Percentiles rank a stretch among this genome's conserved stretches.
These are phyloP conservation scores for Trichechus manatus DNA, from an alignment of 2,113 vertebrate species.

Conservation along the genomic window DNA sequence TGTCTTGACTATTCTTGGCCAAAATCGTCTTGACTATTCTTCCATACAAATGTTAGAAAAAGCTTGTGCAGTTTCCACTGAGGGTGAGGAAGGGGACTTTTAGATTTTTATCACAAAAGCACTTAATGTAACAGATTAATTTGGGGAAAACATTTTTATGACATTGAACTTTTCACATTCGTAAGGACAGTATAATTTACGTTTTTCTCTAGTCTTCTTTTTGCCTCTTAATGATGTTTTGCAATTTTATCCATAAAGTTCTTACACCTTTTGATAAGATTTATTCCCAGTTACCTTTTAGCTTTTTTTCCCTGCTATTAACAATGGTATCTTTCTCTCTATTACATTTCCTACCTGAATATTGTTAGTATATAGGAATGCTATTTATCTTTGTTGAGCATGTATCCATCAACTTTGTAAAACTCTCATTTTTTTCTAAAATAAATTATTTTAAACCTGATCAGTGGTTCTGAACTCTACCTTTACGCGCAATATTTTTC, in stretches of 20 bases:
- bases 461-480: background rate
- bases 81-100: background rate
- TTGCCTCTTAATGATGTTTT: background rate
- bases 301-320: background rate
- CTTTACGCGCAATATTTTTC: background rate
- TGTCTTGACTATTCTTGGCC: background rate
- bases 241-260: background rate
- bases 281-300: slow-evolving; percentile 1
- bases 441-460: slow-evolving; percentile 9
- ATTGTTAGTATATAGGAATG: background rate
- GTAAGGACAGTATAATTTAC: background rate
- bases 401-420: background rate
- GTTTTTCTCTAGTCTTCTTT: background rate
- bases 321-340: slow-evolving; percentile 12
- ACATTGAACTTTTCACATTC: background rate
- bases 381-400: slow-evolving; percentile 22
- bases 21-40: background rate
- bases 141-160: background rate
- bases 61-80: background rate
- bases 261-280: slow-evolving; percentile 5
- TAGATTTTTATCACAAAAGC: background rate
- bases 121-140: background rate
- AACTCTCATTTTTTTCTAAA: slow-evolving; percentile 39
- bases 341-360: background rate
- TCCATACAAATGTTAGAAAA: background rate